These are phyloP conservation scores for Circaetus gallicus DNA, from an alignment of 2,113 vertebrate genomes.

Conservation along the genomic window DNA sequence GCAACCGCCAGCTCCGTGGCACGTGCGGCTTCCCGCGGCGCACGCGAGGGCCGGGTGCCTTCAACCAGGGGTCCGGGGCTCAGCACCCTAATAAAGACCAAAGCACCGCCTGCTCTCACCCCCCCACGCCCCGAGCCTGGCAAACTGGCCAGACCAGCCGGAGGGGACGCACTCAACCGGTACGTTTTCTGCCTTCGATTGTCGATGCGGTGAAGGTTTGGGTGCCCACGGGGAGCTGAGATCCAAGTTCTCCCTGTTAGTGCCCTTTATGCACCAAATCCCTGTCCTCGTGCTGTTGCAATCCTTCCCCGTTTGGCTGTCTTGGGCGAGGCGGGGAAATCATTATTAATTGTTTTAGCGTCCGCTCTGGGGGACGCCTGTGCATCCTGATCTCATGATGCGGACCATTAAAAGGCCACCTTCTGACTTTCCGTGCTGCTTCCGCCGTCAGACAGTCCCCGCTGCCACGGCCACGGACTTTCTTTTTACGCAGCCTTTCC, in stretches of 20 bases:
- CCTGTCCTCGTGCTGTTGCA: fast-evolving
- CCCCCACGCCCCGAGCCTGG: no score
- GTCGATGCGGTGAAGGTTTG: fast-evolving
- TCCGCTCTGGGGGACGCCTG: neutral
- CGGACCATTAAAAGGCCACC: neutral
- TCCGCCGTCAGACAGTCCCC: neutral
- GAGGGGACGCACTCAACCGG: fast-evolving
- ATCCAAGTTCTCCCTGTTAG: neutral
- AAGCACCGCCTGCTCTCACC: fast-evolving
- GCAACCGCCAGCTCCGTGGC: slow-evolving; percentile 52
- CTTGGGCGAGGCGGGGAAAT: neutral
- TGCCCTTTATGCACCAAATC: fast-evolving
- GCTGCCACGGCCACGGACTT: neutral
- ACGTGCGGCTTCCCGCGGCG: neutral
- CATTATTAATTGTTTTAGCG: neutral
- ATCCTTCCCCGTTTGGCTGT: neutral
- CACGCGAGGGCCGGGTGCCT: fast-evolving
- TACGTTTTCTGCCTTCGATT: fast-evolving
- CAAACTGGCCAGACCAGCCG: neutral
- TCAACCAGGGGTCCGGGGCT: neutral
- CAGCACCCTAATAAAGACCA: fast-evolving
- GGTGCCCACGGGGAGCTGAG: neutral
- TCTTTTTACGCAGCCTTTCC: neutral
- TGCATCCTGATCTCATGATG: neutral
- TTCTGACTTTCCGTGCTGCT: neutral